Percentiles rank a stretch among this genome's conserved stretches.
These are phyloP conservation scores for Lacanobia oleracea DNA, from an alignment of 2,888 invertebrate genomes.

Conservation along the genomic window DNA sequence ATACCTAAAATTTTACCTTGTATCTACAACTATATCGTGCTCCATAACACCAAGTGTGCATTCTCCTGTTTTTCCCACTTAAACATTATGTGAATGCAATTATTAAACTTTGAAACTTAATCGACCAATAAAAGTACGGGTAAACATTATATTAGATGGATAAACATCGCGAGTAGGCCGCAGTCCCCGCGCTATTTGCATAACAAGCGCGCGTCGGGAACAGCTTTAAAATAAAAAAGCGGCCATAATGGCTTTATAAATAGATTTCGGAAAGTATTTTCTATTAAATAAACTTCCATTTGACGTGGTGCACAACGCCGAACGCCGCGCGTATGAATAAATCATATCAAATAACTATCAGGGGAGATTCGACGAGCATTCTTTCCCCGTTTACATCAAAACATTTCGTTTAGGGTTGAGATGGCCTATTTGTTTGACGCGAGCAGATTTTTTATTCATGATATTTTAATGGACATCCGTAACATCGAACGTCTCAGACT, in stretches of 20 bases:
- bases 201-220: slow-evolving; percentile 83
- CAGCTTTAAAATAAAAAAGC: slow-evolving; percentile 85
- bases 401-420: slow-evolving; percentile 82
- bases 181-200: slow-evolving; percentile 81
- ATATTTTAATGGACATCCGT: slow-evolving; percentile 78
- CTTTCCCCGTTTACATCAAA: slow-evolving; percentile 83
- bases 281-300: slow-evolving; percentile 90
- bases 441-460: slow-evolving; percentile 79
- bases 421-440: slow-evolving; percentile 73
- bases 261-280: slow-evolving; percentile 88
- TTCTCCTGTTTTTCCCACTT: background rate
- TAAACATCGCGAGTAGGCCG: slow-evolving; percentile 74
- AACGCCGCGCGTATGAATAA: slow-evolving; percentile 91
- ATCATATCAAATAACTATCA: slow-evolving; percentile 94
- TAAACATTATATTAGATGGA: slow-evolving; percentile 77
- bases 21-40: background rate
- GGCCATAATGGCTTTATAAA: slow-evolving; percentile 89
- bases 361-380: slow-evolving; percentile 84
- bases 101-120: slow-evolving; percentile 66
- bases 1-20: background rate
- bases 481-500: slow-evolving; percentile 55
- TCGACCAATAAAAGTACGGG: slow-evolving; percentile 72
- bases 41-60: background rate
- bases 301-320: slow-evolving; percentile 75
- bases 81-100: slow-evolving; percentile 39